Evolutionary conservation across 2,888 invertebrate species (phyloP).

Genomic region (Phortica okadai): DNA sequence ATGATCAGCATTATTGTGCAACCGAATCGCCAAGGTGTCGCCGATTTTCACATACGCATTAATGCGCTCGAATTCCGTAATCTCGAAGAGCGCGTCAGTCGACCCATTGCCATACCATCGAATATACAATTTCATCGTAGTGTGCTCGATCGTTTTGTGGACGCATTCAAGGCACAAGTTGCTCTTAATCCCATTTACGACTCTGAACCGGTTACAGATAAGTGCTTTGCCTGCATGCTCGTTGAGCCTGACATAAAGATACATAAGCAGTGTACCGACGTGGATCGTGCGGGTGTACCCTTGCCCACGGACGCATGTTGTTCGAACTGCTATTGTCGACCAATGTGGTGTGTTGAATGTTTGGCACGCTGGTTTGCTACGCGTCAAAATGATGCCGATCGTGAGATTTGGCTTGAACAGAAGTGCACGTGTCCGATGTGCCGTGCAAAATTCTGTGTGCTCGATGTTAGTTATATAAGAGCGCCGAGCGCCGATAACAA

Average conservation of each 20-base stretch:
- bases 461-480: slow-evolving; percentile 83
- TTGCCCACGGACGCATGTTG: slow-evolving; percentile 73
- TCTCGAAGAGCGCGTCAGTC: slow-evolving; percentile 83
- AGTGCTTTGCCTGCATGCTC: slow-evolving; percentile 94
- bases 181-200: slow-evolving; percentile 82
- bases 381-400: slow-evolving; percentile 83
- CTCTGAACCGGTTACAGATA: slow-evolving; percentile 85
- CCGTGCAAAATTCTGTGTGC: slow-evolving; percentile 88
- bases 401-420: slow-evolving; percentile 86
- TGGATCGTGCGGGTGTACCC: slow-evolving; percentile 76
- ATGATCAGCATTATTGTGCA: slow-evolving; percentile 89
- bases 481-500: slow-evolving; percentile 16
- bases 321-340: slow-evolving; percentile 84
- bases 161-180: slow-evolving; percentile 87
- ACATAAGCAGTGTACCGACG: slow-evolving; percentile 81
- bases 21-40: slow-evolving; percentile 80
- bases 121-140: slow-evolving; percentile 86
- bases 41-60: slow-evolving; percentile 83
- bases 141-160: slow-evolving; percentile 89
- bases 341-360: slow-evolving; percentile 93
- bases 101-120: slow-evolving; percentile 82
- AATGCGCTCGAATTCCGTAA: slow-evolving; percentile 88
- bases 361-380: slow-evolving; percentile 93
- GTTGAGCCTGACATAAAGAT: slow-evolving; percentile 87
- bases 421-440: slow-evolving; percentile 94